Evolutionary conservation across 2,888 invertebrate species (phyloP).

Genomic region (Ichneumoninae sp.): DNA sequence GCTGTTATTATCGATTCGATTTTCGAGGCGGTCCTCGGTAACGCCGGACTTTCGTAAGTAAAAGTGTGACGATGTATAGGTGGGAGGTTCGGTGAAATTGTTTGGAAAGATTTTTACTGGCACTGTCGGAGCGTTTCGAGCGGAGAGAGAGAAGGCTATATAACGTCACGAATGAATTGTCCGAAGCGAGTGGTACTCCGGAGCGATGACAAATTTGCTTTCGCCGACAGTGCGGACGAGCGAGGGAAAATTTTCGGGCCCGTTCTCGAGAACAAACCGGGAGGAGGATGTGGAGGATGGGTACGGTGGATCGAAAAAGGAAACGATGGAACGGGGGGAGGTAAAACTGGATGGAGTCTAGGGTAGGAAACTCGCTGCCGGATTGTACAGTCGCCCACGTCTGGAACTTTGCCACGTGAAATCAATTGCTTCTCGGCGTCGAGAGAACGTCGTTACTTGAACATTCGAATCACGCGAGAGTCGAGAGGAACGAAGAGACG

Average conservation of each 20-base stretch:
- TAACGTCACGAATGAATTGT: slow-evolving; percentile 58
- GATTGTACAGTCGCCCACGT: slow-evolving; percentile 57
- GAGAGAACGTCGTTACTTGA: slow-evolving; percentile 74
- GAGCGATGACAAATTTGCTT: slow-evolving; percentile 77
- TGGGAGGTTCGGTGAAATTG: slow-evolving; percentile 56
- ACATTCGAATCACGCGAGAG: slow-evolving; percentile 73
- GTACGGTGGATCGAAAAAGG: slow-evolving; percentile 35
- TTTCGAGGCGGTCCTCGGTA: background rate
- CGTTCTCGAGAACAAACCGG: slow-evolving; percentile 59
- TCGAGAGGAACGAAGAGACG: slow-evolving; percentile 40
- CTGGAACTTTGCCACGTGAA: slow-evolving; percentile 76
- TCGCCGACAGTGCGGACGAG: slow-evolving; percentile 65
- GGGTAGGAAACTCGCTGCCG: slow-evolving; percentile 21
- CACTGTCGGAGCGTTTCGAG: slow-evolving; percentile 56
- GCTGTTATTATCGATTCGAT: slow-evolving; percentile 18
- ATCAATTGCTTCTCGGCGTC: slow-evolving; percentile 75
- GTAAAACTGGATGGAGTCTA: slow-evolving; percentile 24
- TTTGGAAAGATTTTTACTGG: slow-evolving; percentile 56
- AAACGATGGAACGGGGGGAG: slow-evolving; percentile 19
- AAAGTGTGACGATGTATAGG: slow-evolving; percentile 29
- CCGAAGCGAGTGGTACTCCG: slow-evolving; percentile 55
- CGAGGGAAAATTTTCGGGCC: slow-evolving; percentile 62
- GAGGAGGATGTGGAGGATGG: slow-evolving; percentile 38
- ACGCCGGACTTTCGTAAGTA: slow-evolving; percentile 49
- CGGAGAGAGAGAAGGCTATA: slow-evolving; percentile 22